Evolutionary conservation across 2,888 invertebrate genomes (phyloP), one percentile per base, ranked within the genome.

Genomic region (Acleris emargana): DNA sequence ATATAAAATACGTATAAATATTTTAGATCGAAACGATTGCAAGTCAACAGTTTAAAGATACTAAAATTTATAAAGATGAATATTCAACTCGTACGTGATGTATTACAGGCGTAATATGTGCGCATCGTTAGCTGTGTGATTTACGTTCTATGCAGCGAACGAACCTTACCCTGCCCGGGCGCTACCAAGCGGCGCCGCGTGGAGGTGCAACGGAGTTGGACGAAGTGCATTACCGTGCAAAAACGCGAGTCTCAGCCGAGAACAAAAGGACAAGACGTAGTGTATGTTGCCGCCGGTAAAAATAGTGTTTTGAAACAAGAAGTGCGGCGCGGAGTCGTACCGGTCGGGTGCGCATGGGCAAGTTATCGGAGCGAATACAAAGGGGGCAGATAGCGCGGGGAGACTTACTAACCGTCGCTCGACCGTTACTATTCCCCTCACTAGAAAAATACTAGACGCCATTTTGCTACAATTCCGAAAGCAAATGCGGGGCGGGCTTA

Each of bases 341-440:
- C 91, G 91, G 84, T 91, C 89, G 90, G 91, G 87, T 92, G 91
- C 91, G 89, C 91, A 87, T 87, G 88, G 86, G 90, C 91, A 89
- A 90, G 89, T 92, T 92, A 92, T 91, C 91, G 91, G 91, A 92
- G 91, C 92, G 91, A 91, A 91, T 89, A 91, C 89, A 87, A 91
- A 89, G 89, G 91, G 89, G 90, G 90, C 89, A 89, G 89, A 91
- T 91, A 91, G 89, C 85, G 91, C 91, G 89, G 91, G 91, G 90
- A 89, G 87, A 77, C 85, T 66, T 66, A 61, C 69, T 87, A 91
- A 92, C 91, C 91, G 91, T 88, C 91, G 81, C 83, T 88, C 91
- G 91, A 91, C 91, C 91, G 91, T 91, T 92, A 90, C 90, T 76
- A 77, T 76, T 90, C 89, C 91, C 91, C 90, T 88, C 87, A 88